These are phyloP conservation scores for Spisula subtruncata DNA, from an alignment of 2,888 invertebrate genomes.

Conservation along the genomic window DNA sequence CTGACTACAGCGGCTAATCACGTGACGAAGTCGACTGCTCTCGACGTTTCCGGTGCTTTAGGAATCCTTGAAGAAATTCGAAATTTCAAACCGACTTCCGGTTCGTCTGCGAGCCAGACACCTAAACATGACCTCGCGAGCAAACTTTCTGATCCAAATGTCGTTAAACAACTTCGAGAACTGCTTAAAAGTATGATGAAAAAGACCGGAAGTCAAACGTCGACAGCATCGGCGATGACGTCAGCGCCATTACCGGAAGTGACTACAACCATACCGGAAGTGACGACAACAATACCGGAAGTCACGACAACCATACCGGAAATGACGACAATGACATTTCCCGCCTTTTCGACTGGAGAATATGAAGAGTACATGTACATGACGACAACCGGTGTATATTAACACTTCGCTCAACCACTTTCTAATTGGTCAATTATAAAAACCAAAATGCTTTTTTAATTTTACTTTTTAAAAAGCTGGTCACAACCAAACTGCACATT, in stretches of 20 bases:
- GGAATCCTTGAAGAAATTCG: conserved; percentile 30
- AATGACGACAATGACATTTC: conserved; percentile 27
- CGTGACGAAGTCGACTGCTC: neutral
- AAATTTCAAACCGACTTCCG: neutral
- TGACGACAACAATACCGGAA: conserved; percentile 28
- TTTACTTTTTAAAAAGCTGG: no score
- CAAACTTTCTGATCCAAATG: conserved; percentile 37
- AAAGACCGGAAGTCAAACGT: neutral
- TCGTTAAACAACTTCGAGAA: conserved; percentile 13
- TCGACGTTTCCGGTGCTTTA: conserved; percentile 30
- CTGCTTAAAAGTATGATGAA: conserved; percentile 24
- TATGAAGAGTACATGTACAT: conserved; percentile 35
- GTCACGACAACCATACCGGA: neutral
- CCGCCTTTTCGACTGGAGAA: conserved; percentile 35
- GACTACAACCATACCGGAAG: no score
- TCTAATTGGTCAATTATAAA: no score
- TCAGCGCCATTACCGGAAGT: conserved; percentile 11
- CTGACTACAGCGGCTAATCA: neutral
- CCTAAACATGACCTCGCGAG: neutral
- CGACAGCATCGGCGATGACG: neutral
- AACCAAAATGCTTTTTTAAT: no score
- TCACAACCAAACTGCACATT: no score
- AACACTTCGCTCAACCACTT: no score
- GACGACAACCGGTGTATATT: neutral
- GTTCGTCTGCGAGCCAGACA: neutral